Conservation (phyloP, 2,113 vertebrate genomes). For the Archocentrus centrarchus region DNA sequence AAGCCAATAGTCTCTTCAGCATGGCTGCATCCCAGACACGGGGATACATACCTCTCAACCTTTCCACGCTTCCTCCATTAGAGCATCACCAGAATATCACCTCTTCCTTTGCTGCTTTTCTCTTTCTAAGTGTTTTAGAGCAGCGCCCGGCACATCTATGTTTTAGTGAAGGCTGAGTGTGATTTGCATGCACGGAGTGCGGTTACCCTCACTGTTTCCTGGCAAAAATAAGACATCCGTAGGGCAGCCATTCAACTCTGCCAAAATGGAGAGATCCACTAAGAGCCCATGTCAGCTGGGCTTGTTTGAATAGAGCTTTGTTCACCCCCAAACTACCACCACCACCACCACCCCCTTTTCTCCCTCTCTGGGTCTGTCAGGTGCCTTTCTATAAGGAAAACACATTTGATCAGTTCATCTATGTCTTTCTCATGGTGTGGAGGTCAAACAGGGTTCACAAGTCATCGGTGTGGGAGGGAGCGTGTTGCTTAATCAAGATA, state of each 20-base stretch:
- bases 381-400: constrained; percentile 48
- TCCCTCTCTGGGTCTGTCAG: constrained; percentile 46
- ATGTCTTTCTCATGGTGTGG: constrained; percentile 21
- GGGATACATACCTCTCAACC: constrained; percentile 40
- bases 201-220: constrained; percentile 70
- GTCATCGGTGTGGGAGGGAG: background rate
- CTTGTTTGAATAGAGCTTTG: constrained; percentile 75
- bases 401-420: constrained; percentile 44
- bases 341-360: background rate
- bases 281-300: constrained; percentile 75
- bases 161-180: constrained; percentile 64
- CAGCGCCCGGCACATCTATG: constrained; percentile 59
- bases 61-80: constrained; percentile 67
- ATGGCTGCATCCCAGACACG: constrained; percentile 44
- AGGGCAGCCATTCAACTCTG: constrained; percentile 72
- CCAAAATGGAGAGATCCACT: constrained; percentile 69
- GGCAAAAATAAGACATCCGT: constrained; percentile 76
- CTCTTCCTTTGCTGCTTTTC: constrained; percentile 32
- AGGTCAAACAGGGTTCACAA: background rate
- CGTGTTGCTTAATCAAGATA: background rate
- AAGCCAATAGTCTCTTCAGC: constrained; percentile 37
- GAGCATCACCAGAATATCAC: constrained; percentile 62
- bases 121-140: constrained; percentile 56
- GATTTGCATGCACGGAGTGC: constrained; percentile 72
- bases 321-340: constrained; percentile 19